These are phyloP conservation scores for Myiozetetes cayanensis DNA, from an alignment of 2,113 vertebrate species.

Conservation along the genomic window DNA sequence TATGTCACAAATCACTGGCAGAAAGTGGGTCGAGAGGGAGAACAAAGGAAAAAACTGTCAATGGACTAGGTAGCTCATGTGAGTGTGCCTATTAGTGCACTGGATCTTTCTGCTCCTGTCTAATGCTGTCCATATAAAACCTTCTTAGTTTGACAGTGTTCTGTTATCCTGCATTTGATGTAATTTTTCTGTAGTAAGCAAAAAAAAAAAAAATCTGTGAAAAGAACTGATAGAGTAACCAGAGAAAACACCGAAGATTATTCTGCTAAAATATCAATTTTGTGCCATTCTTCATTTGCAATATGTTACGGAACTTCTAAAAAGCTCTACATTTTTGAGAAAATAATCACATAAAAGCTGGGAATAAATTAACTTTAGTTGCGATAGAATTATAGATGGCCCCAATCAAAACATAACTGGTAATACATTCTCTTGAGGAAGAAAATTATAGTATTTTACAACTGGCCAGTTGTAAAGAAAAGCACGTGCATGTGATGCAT, in stretches of 20 bases:
- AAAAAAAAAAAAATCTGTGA: conserved; percentile 10
- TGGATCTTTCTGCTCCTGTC: conserved; percentile 73
- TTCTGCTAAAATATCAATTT: background rate
- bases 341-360: background rate
- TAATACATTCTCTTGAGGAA: background rate
- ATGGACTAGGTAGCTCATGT: conserved; percentile 81
- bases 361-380: background rate
- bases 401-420: background rate
- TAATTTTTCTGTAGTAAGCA: conserved; percentile 71
- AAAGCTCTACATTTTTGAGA: background rate
- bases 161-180: conserved; percentile 78
- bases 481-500: accelerated
- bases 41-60: conserved; percentile 93
- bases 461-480: background rate
- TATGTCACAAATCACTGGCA: conserved; percentile 92
- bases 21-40: conserved; percentile 83
- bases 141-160: conserved; percentile 68
- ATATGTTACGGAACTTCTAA: background rate
- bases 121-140: conserved; percentile 73
- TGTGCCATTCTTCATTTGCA: background rate
- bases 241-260: background rate
- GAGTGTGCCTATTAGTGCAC: conserved; percentile 86
- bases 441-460: background rate
- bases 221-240: conserved; percentile 56
- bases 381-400: background rate